Percentiles rank a stretch among this genome's conserved stretches.
Evolutionary conservation across 2,797 vertebrate species (phyloP).

Genomic region (Chelidonichthys spinosus): DNA sequence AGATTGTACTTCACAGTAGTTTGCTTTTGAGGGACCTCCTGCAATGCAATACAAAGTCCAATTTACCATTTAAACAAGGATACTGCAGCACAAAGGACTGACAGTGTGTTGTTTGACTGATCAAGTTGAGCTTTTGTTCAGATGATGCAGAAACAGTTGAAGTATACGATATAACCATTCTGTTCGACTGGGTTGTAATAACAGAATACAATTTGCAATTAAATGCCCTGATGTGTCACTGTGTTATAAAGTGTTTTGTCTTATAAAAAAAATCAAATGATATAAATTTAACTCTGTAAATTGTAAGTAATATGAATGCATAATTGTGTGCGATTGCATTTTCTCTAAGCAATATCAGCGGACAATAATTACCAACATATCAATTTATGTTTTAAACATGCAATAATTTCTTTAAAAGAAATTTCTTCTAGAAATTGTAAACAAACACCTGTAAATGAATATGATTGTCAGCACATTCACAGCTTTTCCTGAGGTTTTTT

Average conservation of each 20-base stretch:
- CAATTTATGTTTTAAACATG: background rate
- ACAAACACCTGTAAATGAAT: background rate
- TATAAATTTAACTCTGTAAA: background rate
- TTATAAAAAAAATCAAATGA: background rate
- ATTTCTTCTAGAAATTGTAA: slow-evolving; percentile 23
- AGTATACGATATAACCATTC: background rate
- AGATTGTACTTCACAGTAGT: background rate
- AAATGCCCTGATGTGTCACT: background rate
- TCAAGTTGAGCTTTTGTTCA: background rate
- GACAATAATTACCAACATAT: background rate
- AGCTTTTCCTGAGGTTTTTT: background rate
- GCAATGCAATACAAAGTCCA: background rate
- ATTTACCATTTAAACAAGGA: slow-evolving; percentile 14
- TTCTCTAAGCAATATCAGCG: background rate
- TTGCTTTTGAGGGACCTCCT: background rate
- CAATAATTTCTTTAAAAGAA: background rate
- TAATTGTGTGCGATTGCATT: background rate
- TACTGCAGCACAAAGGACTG: background rate
- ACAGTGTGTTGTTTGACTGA: background rate
- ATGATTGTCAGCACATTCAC: slow-evolving; percentile 3
- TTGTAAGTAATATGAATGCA: background rate
- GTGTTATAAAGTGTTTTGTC: background rate
- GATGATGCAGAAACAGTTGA: background rate
- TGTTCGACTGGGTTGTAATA: background rate
- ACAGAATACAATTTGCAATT: background rate